These are phyloP conservation scores for Orientallactaga bullata DNA, from an alignment of 2,113 vertebrate genomes.

Conservation along the genomic window DNA sequence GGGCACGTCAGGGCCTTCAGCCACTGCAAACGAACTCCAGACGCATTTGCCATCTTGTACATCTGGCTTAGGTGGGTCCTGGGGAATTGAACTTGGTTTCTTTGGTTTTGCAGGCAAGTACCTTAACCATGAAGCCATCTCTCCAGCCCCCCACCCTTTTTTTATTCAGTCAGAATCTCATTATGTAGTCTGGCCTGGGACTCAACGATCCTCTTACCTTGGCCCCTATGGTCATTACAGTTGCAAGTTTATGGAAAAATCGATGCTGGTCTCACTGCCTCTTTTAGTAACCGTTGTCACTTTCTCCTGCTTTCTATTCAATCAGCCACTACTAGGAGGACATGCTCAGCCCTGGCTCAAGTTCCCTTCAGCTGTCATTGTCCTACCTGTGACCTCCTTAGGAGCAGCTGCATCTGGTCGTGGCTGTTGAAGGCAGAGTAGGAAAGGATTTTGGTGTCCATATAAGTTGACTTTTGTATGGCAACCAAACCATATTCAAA, in stretches of 20 bases:
- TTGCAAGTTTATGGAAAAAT: background rate
- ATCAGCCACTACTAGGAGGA: background rate
- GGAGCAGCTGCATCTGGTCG: background rate
- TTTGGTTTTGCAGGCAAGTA: too few relatives aligned
- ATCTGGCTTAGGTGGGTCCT: too few relatives aligned
- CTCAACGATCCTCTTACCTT: too few relatives aligned
- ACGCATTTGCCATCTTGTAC: too few relatives aligned
- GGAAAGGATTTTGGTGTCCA: background rate
- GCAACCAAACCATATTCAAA: background rate
- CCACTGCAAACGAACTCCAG: too few relatives aligned
- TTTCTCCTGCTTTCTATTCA: conserved; percentile 10
- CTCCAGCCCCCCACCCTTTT: too few relatives aligned
- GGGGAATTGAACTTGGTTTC: too few relatives aligned
- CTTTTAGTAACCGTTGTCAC: background rate
- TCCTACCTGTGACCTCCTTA: background rate
- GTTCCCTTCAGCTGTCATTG: background rate
- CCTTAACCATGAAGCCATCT: too few relatives aligned
- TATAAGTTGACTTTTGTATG: background rate
- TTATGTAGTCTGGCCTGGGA: too few relatives aligned
- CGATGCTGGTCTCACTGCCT: background rate
- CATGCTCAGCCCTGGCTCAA: background rate
- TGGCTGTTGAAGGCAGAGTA: background rate
- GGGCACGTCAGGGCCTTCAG: too few relatives aligned
- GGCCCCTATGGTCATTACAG: background rate
- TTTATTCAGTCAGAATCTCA: too few relatives aligned